phyloP scores from a whole-genome alignment of 2,797 vertebrate species.

The Graptemys geographica region DNA sequence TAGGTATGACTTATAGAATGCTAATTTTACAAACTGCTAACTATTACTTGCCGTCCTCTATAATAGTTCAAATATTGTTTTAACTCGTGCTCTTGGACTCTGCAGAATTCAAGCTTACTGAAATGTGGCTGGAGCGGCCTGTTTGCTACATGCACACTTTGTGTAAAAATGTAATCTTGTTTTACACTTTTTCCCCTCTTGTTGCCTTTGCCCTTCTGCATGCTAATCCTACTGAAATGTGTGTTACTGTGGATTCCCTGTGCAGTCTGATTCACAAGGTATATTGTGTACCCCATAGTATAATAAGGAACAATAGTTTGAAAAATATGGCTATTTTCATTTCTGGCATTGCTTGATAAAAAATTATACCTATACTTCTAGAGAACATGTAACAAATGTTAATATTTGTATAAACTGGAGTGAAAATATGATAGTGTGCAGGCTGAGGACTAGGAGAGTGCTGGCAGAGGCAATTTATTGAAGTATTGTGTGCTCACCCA shows the following conservation, averaged over 20 bases:
- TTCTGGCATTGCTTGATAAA: neutral
- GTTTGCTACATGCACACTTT: neutral
- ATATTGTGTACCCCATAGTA: neutral
- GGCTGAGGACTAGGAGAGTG: neutral
- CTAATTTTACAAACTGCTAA: neutral
- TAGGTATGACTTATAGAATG: neutral
- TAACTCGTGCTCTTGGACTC: neutral
- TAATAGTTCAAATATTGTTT: neutral
- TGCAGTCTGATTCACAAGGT: neutral
- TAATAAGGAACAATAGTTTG: neutral
- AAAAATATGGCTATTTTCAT: neutral
- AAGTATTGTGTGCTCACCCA: neutral
- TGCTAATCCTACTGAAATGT: neutral
- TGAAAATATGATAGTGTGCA: neutral
- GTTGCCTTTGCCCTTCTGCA: neutral
- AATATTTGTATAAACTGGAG: neutral
- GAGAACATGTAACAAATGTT: neutral
- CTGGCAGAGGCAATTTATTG: neutral
- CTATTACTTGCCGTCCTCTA: neutral
- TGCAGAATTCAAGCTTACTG: constrained; percentile 25
- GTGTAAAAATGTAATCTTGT: neutral
- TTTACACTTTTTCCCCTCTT: neutral
- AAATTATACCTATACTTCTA: neutral
- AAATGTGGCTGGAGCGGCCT: neutral
- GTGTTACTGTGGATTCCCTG: neutral